A percentile compares a stretch with the other conserved stretches of the same genome.
Conservation (phyloP, 2,113 vertebrate genomes). For the Myiopsitta monachus region DNA sequence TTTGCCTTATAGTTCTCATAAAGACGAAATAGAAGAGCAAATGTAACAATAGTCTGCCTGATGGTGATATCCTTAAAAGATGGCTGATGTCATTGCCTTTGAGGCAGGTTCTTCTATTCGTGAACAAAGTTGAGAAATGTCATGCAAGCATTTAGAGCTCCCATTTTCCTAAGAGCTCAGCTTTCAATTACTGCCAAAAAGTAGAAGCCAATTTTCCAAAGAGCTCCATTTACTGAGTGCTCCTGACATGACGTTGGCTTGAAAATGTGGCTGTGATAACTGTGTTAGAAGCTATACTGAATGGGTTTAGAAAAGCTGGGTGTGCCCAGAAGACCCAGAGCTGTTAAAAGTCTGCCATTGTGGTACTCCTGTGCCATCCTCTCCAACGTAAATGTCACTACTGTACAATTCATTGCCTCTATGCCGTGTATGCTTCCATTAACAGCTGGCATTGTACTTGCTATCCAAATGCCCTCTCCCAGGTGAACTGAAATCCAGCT, state of each 20-base stretch:
- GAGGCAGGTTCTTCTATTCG: not conserved
- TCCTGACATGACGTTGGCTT: conserved; percentile 3
- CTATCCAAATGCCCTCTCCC: not conserved
- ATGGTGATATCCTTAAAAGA: not conserved
- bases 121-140: conserved; percentile 25
- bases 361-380: not conserved
- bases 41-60: not conserved
- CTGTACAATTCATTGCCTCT: not conserved
- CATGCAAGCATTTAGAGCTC: conserved; percentile 12
- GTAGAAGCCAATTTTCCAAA: conserved; percentile 45
- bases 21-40: not conserved
- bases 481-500: not conserved
- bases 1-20: not conserved
- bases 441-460: not conserved
- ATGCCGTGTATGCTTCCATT: not conserved
- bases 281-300: not conserved
- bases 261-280: not conserved
- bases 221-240: conserved; percentile 2
- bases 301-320: not conserved
- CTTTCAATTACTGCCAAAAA: conserved; percentile 47
- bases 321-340: not conserved
- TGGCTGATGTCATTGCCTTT: not conserved
- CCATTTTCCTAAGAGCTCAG: conserved; percentile 40
- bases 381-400: not conserved
- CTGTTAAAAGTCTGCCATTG: not conserved